Conservation (phyloP, 1,140 invertebrate genomes). For the Listronotus bonariensis region DNA sequence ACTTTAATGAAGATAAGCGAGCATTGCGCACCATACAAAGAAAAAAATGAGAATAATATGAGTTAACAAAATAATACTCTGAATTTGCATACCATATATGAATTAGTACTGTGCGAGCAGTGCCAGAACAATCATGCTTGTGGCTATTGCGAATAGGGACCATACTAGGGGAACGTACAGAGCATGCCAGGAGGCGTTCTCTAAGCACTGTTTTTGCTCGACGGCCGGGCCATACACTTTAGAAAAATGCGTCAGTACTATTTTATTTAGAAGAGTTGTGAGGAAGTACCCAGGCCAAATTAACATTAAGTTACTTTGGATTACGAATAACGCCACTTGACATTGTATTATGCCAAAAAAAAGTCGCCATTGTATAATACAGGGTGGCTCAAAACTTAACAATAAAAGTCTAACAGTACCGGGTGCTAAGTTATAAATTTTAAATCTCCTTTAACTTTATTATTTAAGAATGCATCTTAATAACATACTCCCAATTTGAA, state of each 20-base stretch:
- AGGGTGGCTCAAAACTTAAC: too few species aligned
- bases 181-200: constrained; percentile 52
- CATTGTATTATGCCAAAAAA: not conserved
- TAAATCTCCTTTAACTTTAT: too few species aligned
- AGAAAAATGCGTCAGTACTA: constrained; percentile 20
- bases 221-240: constrained; percentile 44
- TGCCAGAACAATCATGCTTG: constrained; percentile 57
- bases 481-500: too few species aligned
- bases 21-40: too few species aligned
- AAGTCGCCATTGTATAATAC: too few species aligned
- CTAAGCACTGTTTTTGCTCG: constrained; percentile 50
- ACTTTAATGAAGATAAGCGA: too few species aligned
- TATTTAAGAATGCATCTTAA: too few species aligned
- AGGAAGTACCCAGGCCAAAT: constrained; percentile 37
- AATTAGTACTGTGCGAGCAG: constrained; percentile 53
- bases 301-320: constrained; percentile 45
- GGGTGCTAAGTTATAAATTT: too few species aligned
- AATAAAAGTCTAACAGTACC: too few species aligned
- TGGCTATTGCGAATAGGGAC: constrained; percentile 55
- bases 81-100: constrained; percentile 51
- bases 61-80: constrained; percentile 23
- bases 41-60: not conserved
- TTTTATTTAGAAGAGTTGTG: not conserved
- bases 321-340: not conserved
- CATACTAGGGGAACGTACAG: constrained; percentile 50